phyloP scores from a whole-genome alignment of 2,113 vertebrate species.

The Galeopterus variegatus region DNA sequence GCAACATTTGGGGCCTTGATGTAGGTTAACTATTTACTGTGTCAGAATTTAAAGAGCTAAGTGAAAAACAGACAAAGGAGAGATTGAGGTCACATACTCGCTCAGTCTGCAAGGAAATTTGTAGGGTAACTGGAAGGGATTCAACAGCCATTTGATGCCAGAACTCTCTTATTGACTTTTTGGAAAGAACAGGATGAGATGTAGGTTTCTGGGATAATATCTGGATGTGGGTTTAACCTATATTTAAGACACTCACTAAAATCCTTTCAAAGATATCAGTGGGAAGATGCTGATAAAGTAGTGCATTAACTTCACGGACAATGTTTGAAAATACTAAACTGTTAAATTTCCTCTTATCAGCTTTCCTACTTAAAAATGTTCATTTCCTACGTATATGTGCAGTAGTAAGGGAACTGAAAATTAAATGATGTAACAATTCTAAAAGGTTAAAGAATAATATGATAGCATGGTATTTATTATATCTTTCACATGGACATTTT shows the following conservation, averaged over 20 bases:
- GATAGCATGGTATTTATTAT: neutral
- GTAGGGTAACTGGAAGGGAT: conserved; percentile 73
- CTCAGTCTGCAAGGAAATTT: conserved; percentile 68
- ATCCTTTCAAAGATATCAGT: conserved; percentile 59
- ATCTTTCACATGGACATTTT: conserved; percentile 6
- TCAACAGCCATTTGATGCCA: conserved; percentile 57
- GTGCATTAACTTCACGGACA: accelerated
- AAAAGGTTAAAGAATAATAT: neutral
- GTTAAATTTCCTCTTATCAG: neutral
- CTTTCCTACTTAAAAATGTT: conserved; percentile 11
- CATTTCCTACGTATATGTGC: neutral
- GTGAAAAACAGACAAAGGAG: conserved; percentile 74
- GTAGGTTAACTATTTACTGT: conserved; percentile 72
- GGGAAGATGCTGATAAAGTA: neutral
- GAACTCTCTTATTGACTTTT: conserved; percentile 73
- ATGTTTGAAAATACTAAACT: neutral
- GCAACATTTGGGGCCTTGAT: conserved; percentile 52
- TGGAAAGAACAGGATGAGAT: conserved; percentile 47
- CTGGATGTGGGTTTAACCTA: conserved; percentile 21
- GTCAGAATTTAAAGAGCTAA: conserved; percentile 80
- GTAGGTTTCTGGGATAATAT: conserved; percentile 53
- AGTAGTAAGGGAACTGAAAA: neutral
- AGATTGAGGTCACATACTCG: conserved; percentile 76
- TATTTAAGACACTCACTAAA: conserved; percentile 41
- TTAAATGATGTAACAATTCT: neutral